phyloP scores from a whole-genome alignment of 2,888 invertebrate species.

The Metellina segmentata region DNA sequence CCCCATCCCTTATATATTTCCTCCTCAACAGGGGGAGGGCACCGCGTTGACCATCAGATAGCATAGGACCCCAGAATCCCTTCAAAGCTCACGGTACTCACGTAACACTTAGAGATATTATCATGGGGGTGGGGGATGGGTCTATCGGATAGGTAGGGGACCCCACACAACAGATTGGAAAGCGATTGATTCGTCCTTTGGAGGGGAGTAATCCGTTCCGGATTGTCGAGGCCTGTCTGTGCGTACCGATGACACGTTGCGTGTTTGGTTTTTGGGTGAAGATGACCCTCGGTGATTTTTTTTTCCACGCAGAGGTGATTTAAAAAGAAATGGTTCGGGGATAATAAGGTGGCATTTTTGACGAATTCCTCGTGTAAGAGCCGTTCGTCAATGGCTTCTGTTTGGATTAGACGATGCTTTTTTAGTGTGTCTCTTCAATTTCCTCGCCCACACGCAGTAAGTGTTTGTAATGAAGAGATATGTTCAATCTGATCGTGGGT shows the following conservation, averaged over 20 bases:
- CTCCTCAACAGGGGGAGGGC: not conserved
- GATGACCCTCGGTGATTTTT: slow-evolving; percentile 10
- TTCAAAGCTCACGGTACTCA: slow-evolving; percentile 50
- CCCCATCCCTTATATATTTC: slow-evolving; percentile 13
- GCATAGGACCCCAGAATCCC: slow-evolving; percentile 52
- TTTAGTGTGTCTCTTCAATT: not conserved
- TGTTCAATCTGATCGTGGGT: too few species aligned
- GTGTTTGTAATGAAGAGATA: not conserved
- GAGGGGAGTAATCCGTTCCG: slow-evolving; percentile 29
- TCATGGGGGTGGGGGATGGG: slow-evolving; percentile 31
- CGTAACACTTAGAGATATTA: slow-evolving; percentile 72
- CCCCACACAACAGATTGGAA: slow-evolving; percentile 44
- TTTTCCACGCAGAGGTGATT: not conserved
- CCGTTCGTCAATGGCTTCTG: not conserved
- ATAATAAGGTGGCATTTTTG: not conserved
- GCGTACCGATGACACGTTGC: slow-evolving; percentile 24
- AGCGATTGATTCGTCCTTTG: slow-evolving; percentile 56
- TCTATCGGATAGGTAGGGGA: slow-evolving; percentile 16
- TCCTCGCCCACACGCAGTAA: not conserved
- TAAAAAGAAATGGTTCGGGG: too few species aligned
- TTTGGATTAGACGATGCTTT: not conserved
- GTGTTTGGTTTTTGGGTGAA: slow-evolving; percentile 21
- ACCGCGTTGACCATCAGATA: slow-evolving; percentile 53
- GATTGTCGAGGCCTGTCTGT: slow-evolving; percentile 19
- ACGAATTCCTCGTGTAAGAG: slow-evolving; percentile 11